Conservation (phyloP, 2,113 vertebrate species). For the Eonycteris spelaea region DNA sequence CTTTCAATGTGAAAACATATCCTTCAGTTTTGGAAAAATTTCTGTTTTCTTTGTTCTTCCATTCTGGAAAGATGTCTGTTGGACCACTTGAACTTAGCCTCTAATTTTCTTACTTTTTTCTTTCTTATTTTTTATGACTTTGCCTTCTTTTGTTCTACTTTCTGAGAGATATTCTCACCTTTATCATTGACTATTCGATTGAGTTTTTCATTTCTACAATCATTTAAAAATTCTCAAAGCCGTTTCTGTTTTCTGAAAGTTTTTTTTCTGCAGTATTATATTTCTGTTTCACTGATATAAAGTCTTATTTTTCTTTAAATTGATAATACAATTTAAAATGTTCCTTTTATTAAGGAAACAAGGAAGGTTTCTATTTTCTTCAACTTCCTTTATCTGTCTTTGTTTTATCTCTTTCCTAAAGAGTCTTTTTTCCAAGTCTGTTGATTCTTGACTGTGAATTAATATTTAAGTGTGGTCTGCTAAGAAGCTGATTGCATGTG, state of each 20-base stretch:
- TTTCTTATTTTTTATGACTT: not conserved
- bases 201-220: not conserved
- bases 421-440: not conserved
- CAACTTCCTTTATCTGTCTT: not conserved
- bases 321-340: not conserved
- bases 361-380: not conserved
- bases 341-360: not conserved
- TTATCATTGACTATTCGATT: not conserved
- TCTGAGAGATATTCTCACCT: not conserved
- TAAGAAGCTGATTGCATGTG: not conserved
- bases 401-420: not conserved
- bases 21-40: not conserved
- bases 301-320: not conserved
- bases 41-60: not conserved
- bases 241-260: not conserved
- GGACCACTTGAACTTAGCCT: not conserved
- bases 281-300: not conserved
- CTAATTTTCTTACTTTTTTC: not conserved
- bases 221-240: not conserved
- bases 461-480: not conserved
- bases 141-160: not conserved
- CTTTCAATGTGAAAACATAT: not conserved
- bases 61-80: not conserved
- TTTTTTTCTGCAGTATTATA: not conserved
- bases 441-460: not conserved